These are phyloP conservation scores for Operophtera brumata DNA, from an alignment of 2,888 invertebrate species.

Conservation along the genomic window DNA sequence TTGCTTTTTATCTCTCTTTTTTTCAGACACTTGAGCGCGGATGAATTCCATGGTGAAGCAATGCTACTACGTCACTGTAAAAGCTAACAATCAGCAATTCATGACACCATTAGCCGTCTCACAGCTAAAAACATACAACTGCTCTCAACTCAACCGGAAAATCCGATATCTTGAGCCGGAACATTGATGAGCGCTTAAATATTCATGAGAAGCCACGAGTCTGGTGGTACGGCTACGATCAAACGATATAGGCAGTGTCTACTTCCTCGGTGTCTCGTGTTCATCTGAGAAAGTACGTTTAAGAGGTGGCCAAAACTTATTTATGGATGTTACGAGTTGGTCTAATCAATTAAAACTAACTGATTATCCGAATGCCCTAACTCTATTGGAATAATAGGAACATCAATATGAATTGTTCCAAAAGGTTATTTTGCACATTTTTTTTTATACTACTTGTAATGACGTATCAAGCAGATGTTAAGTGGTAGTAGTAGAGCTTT, in stretches of 20 bases:
- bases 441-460: no score
- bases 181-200: constrained; percentile 72
- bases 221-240: constrained; percentile 42
- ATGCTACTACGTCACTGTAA: no score
- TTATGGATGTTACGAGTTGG: background rate
- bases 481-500: no score
- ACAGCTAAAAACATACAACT: constrained; percentile 37
- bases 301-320: background rate
- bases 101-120: constrained; percentile 2
- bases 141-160: constrained; percentile 62
- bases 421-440: no score
- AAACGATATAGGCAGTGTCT: background rate
- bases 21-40: no score
- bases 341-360: background rate
- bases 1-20: no score
- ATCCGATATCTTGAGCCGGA: constrained; percentile 72
- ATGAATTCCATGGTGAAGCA: no score
- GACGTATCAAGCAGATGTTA: no score
- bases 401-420: no score
- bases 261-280: no score
- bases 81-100: constrained; percentile 12
- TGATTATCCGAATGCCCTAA: background rate
- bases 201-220: constrained; percentile 56
- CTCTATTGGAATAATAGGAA: no score
- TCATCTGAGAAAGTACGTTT: no score